Conservation (phyloP, 1,140 invertebrate genomes). For the Anadara kagoshimensis region DNA sequence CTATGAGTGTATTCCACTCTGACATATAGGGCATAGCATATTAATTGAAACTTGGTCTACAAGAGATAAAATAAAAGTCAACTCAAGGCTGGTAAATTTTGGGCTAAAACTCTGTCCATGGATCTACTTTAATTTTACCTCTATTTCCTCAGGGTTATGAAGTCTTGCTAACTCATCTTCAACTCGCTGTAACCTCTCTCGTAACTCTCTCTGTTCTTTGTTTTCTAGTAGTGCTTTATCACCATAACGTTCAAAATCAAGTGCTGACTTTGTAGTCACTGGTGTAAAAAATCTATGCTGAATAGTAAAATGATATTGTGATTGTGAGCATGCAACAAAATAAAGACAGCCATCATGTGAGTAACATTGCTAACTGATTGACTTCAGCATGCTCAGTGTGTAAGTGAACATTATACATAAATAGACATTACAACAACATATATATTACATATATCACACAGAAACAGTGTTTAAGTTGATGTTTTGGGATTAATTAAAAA, state of each 20-base stretch:
- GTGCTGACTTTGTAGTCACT: conserved; percentile 41
- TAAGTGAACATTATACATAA: background rate
- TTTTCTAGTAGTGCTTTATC: conserved; percentile 62
- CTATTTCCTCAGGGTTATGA: conserved; percentile 41
- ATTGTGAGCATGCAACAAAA: conserved; percentile 8
- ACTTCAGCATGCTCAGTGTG: background rate
- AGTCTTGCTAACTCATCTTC: conserved; percentile 59
- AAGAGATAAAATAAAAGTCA: no score
- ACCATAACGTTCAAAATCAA: conserved; percentile 55
- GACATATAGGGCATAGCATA: no score
- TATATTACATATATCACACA: background rate
- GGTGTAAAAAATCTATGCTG: conserved; percentile 49
- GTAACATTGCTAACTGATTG: background rate
- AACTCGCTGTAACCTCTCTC: conserved; percentile 53
- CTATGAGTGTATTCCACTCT: no score
- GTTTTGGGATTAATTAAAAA: no score
- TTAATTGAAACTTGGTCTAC: no score
- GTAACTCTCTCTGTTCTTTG: conserved; percentile 63
- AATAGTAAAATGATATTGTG: conserved; percentile 1
- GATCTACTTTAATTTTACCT: conserved; percentile 58
- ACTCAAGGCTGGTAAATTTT: no score
- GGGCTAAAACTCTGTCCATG: no score
- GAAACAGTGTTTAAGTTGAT: background rate
- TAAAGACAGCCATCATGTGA: background rate
- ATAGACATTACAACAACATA: background rate